phyloP scores from a whole-genome alignment of 2,888 invertebrate genomes.

The Limnephilus lunatus region DNA sequence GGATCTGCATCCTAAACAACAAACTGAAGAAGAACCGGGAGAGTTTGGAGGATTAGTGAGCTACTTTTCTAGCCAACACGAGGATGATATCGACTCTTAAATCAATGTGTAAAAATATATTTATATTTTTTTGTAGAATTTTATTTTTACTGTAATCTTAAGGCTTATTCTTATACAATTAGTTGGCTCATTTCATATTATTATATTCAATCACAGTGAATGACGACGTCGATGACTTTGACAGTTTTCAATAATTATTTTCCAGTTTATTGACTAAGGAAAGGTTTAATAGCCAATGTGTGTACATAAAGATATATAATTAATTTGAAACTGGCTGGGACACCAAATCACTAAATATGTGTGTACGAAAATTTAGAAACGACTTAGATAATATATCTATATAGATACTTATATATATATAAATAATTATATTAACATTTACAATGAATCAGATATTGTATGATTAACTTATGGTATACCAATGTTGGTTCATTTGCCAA shows the following conservation, averaged over 20 bases:
- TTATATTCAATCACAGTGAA: constrained; percentile 14
- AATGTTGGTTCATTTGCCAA: constrained; percentile 53
- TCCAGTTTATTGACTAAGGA: constrained; percentile 24
- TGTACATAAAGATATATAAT: constrained; percentile 45
- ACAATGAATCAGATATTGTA: constrained; percentile 55
- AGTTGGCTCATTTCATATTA: constrained; percentile 21
- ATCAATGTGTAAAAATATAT: constrained; percentile 52
- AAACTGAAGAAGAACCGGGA: constrained; percentile 78
- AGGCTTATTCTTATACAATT: constrained; percentile 45
- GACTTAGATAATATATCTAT: constrained; percentile 57
- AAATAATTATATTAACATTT: constrained; percentile 62
- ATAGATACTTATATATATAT: constrained; percentile 56
- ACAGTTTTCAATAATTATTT: constrained; percentile 23
- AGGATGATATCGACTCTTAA: constrained; percentile 91
- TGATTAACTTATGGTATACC: constrained; percentile 59
- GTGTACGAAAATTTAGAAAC: constrained; percentile 55
- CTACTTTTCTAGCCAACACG: constrained; percentile 93
- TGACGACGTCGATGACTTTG: constrained; percentile 10
- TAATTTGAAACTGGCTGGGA: constrained; percentile 50
- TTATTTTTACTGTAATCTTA: constrained; percentile 51
- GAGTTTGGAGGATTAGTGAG: constrained; percentile 94
- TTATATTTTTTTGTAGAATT: constrained; percentile 60
- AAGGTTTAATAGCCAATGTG: constrained; percentile 26
- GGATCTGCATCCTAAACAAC: constrained; percentile 63
- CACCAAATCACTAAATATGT: constrained; percentile 48